phyloP scores from a whole-genome alignment of 2,113 vertebrate genomes.

The Balaeniceps rex region DNA sequence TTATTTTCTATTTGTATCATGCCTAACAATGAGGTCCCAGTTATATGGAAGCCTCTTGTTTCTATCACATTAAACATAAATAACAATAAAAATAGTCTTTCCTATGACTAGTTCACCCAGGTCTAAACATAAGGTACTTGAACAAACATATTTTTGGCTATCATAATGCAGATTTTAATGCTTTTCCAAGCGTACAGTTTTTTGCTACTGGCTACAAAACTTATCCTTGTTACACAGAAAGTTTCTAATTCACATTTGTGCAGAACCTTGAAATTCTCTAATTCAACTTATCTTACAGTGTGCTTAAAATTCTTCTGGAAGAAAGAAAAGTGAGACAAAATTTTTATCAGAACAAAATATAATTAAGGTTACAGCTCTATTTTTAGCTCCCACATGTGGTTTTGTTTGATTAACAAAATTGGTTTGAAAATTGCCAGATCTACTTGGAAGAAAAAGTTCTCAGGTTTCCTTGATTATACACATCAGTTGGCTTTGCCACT shows the following conservation, averaged over 20 bases:
- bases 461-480: background rate
- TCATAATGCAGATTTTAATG: background rate
- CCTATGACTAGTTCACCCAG: background rate
- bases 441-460: background rate
- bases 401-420: constrained; percentile 4
- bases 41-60: background rate
- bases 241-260: background rate
- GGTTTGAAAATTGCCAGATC: background rate
- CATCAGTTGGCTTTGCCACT: background rate
- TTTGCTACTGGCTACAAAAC: background rate
- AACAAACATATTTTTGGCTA: background rate
- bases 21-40: background rate
- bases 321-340: background rate
- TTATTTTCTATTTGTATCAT: background rate
- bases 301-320: background rate
- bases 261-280: background rate
- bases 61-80: background rate
- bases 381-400: background rate
- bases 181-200: background rate
- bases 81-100: background rate
- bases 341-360: background rate
- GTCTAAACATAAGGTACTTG: background rate
- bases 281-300: background rate
- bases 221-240: background rate
- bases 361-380: background rate